Evolutionary conservation across 2,797 vertebrate genomes (phyloP).

Genomic region (Epinephelus coioides): DNA sequence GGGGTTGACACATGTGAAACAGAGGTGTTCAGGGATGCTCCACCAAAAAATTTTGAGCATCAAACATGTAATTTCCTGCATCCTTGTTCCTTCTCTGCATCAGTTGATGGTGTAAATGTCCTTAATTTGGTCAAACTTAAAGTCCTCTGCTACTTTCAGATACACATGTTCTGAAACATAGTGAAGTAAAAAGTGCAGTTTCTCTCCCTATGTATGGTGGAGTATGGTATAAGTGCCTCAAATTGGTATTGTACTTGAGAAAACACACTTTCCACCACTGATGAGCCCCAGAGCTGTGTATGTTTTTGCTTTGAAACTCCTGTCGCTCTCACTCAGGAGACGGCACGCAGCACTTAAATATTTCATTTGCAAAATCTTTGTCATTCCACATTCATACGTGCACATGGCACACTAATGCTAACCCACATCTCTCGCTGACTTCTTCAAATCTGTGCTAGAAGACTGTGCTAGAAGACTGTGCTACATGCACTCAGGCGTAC

Average conservation of each 20-base stretch:
- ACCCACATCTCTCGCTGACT: constrained; percentile 58
- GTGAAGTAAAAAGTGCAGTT: neutral
- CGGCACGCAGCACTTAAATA: constrained; percentile 70
- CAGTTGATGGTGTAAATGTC: too few species aligned
- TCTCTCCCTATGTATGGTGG: neutral
- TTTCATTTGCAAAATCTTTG: constrained; percentile 73
- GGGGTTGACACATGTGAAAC: too few species aligned
- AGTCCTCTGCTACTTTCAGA: too few species aligned
- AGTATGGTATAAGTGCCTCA: neutral
- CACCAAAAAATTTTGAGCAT: too few species aligned
- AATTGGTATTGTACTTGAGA: constrained; percentile 22
- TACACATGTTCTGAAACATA: neutral
- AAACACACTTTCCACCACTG: constrained; percentile 33
- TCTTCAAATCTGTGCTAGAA: constrained; percentile 42
- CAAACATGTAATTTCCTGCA: too few species aligned
- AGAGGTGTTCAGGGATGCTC: too few species aligned
- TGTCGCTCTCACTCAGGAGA: constrained; percentile 55
- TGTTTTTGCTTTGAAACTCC: constrained; percentile 52
- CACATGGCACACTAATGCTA: constrained; percentile 62
- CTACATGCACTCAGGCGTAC: constrained; percentile 26
- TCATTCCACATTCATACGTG: constrained; percentile 67
- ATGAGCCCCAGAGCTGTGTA: constrained; percentile 39
- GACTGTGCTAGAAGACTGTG: constrained; percentile 38
- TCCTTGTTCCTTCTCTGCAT: too few species aligned
- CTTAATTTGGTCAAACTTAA: too few species aligned